Percentiles rank a stretch among this genome's conserved stretches.
These are phyloP conservation scores for Novumbra hubbsi DNA, from an alignment of 2,797 vertebrate species.

Conservation along the genomic window DNA sequence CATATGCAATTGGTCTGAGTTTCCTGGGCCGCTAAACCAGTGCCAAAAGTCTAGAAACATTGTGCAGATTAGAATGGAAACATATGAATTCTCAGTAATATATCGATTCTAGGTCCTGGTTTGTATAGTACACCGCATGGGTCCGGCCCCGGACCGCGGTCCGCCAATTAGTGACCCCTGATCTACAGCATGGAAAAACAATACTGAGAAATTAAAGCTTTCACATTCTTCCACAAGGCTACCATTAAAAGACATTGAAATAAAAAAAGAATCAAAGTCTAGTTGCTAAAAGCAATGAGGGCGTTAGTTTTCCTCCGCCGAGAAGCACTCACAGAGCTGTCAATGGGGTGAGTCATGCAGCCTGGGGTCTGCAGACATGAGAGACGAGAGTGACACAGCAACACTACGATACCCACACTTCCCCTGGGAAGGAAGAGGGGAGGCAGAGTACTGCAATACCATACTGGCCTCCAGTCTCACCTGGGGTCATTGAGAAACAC, in stretches of 20 bases:
- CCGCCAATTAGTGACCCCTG: no score
- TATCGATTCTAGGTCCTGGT: no score
- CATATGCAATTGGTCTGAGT: no score
- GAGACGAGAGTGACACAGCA: neutral
- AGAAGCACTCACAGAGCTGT: neutral
- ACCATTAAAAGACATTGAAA: neutral
- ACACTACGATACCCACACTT: slow-evolving; percentile 6
- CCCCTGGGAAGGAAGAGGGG: neutral
- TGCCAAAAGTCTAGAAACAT: no score
- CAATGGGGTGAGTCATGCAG: slow-evolving; percentile 15
- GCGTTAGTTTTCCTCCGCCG: neutral
- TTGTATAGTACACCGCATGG: no score
- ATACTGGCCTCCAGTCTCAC: neutral
- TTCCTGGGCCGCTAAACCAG: no score
- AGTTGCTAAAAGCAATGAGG: neutral
- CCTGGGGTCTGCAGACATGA: neutral
- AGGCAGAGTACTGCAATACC: neutral
- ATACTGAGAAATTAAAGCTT: neutral
- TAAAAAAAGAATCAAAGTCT: neutral
- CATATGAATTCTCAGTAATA: no score
- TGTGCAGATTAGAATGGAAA: no score
- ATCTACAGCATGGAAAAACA: neutral
- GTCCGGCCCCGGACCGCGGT: no score
- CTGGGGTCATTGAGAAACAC: neutral
- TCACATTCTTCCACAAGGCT: neutral